Base-by-base conservation (phyloP, 2,797 vertebrate genomes). In the Enteromius argenteus region DNA sequence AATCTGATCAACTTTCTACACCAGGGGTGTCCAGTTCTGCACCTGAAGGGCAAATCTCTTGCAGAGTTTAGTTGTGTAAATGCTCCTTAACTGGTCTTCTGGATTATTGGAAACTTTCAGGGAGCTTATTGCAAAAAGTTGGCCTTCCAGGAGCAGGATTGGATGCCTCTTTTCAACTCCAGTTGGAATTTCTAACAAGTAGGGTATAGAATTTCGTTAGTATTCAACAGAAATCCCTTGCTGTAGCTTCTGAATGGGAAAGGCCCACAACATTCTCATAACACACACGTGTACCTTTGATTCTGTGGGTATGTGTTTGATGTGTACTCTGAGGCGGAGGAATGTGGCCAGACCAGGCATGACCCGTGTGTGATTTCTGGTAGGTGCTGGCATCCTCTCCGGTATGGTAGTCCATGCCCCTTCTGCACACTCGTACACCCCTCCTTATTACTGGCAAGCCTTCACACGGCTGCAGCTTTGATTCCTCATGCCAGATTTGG, bases 391-490 rank as follows among this genome's bases (percentile, higher is more conserved):
- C 86, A 80, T 87, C 69, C 83, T 85, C 49, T 89, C 30, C 62
- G 83, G 80, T 71, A 77, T 71, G 78, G 82, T 76, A 80, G 23
- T 80, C 64, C 30, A 37, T 66, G 73, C 71, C 81, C 79, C 64
- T 53, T 79, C 72, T 76, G 81, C 75, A 74, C 66, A 39, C 53
- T 30, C 35, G 3, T 76, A 35, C 77, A 76, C 86, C 76, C 84
- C 87, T 90, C 80, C 86, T 88, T 89, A 85, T 87, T 91, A 75
- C 90, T 94, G 93, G 93, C 93, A 93, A 85, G 91, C 89, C 91
- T 93, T 94, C 93, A 94, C 90, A 94, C 86, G 85, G 79, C 86
- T 83, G 21, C 56, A 37, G 80, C 93, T 94, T 94, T 94, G 91
- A 94, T 93, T 92, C 89, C 74, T 81, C 85, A 39, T 46, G 83